Percentiles rank a stretch among this genome's conserved stretches.
Conservation (phyloP, 2,888 invertebrate genomes). For the Lamellibrachia columna region DNA sequence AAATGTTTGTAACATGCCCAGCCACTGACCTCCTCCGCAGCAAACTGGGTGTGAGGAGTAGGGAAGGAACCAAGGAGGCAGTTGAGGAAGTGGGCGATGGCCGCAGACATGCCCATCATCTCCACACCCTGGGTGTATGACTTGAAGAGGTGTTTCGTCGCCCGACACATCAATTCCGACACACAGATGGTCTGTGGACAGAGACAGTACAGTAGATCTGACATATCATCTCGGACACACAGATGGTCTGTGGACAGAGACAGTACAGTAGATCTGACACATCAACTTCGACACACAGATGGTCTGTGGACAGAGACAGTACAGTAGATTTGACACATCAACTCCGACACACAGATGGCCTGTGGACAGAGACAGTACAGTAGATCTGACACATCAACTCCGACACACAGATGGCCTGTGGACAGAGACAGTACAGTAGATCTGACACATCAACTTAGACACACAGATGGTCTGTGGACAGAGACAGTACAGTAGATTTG, state of each 20-base stretch:
- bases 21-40: slow-evolving; percentile 74
- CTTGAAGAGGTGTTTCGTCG: slow-evolving; percentile 94
- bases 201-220: slow-evolving; percentile 17
- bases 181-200: slow-evolving; percentile 84
- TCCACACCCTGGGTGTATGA: slow-evolving; percentile 90
- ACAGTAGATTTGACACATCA: not conserved
- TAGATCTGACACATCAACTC: not conserved
- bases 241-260: not conserved
- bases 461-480: not conserved
- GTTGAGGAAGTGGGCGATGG: slow-evolving; percentile 95
- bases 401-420: not conserved
- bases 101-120: slow-evolving; percentile 87
- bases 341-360: not conserved
- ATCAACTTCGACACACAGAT: not conserved
- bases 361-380: not conserved
- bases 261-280: not conserved
- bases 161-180: slow-evolving; percentile 87
- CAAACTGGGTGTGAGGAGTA: slow-evolving; percentile 75
- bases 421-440: not conserved
- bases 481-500: not conserved
- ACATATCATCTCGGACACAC: not conserved
- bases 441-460: not conserved
- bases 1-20: no score
- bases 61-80: slow-evolving; percentile 86
- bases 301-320: not conserved